Percentiles rank a stretch among this genome's conserved stretches.
These are phyloP conservation scores for Ridgeia piscesae DNA, from an alignment of 1,140 invertebrate species.

Conservation along the genomic window DNA sequence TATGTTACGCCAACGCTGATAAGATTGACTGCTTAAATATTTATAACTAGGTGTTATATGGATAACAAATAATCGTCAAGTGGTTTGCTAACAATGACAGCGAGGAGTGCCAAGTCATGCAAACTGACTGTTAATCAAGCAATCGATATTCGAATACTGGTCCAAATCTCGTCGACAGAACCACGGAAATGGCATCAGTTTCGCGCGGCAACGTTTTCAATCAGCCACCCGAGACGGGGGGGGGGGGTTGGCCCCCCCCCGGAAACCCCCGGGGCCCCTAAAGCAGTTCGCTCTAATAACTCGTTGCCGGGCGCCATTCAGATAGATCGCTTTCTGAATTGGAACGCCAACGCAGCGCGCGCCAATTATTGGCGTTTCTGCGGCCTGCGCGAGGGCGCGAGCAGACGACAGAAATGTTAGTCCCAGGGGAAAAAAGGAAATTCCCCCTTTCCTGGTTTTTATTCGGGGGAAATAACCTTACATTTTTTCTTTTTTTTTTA, in stretches of 20 bases:
- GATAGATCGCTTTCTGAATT: neutral
- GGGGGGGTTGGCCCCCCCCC: too few species aligned
- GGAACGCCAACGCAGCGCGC: neutral
- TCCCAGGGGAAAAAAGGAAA: neutral
- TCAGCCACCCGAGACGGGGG: neutral
- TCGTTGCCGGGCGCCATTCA: neutral
- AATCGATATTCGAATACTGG: neutral
- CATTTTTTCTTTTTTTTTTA: too few species aligned
- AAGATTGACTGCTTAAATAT: neutral
- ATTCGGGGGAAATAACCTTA: neutral
- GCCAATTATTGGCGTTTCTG: neutral
- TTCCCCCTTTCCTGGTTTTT: too few species aligned
- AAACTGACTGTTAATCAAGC: neutral
- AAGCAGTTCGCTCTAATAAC: neutral
- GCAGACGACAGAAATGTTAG: neutral
- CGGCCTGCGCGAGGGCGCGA: too few species aligned
- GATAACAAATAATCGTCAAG: neutral
- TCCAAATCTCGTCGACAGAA: too few species aligned
- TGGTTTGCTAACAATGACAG: neutral
- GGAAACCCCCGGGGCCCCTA: neutral
- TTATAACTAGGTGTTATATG: neutral
- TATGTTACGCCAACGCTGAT: neutral
- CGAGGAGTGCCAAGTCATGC: neutral
- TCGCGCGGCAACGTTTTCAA: neutral
- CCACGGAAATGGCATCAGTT: neutral